Base-by-base conservation (phyloP, 2,888 invertebrate genomes). In the Elgonia sp. region DNA sequence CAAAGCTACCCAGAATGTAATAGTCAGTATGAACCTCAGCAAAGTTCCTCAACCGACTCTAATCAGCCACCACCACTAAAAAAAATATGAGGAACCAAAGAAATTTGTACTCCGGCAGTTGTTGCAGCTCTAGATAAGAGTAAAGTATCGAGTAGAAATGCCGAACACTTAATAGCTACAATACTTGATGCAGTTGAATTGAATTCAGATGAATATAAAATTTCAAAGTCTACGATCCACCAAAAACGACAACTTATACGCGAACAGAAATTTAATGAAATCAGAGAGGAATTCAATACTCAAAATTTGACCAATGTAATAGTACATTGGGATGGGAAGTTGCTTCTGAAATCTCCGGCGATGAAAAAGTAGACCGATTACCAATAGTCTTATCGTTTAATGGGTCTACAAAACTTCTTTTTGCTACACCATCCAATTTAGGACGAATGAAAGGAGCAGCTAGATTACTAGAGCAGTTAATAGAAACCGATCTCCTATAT, bases 391-490 rank as follows among this genome's bases (percentile, higher is more conserved):
- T 60, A 60, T 60, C 60, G 4, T 62, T 62, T 62, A 37, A 62
- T 37, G 39, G 16, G 4, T 37, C 62, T 37, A 18, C 62, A 72
- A 89, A 92, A 67, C 81, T 92, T 37, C 73, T 90, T 8, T 88
- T 83, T 76, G 91, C 92, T 3, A 92, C 91, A 39, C 85, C 90
- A n/a, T 86, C 91, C 42, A 92, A 92, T 84, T 21, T 60, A 21
- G 60, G 60, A 21, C 8, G 10, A 16, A 18, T 8, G 6, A 85
- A 80, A 37, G 79, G 85, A 39, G 70, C 67, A 18, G 53, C 70
- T 39, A 21, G 16, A n/a, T 18, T 46, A 42, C 53, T 85, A 37
- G 73, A 85, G 69, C 18, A 80, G 14, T 50, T 70, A 57, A 40
- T 85, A 21, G 73, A 65, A 46, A 79, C 39, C 50, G 67, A 80